phyloP scores from a whole-genome alignment of 2,888 invertebrate genomes.

The Ditula angustiorana region DNA sequence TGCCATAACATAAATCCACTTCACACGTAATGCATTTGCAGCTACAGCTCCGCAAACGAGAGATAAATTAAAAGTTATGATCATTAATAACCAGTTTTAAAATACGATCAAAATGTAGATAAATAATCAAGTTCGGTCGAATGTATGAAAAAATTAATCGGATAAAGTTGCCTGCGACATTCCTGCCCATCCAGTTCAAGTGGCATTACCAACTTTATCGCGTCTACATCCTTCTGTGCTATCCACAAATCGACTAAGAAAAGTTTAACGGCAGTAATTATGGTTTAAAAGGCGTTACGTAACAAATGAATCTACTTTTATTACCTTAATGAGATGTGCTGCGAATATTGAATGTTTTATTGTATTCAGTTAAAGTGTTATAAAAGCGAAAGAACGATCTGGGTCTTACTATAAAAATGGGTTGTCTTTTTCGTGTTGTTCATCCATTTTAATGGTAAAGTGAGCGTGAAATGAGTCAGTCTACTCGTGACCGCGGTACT shows the following conservation, averaged over 20 bases:
- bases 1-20: slow-evolving; percentile 57
- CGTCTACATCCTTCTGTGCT: slow-evolving; percentile 52
- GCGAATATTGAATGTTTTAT: no score
- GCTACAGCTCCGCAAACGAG: slow-evolving; percentile 61
- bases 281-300: slow-evolving; percentile 31
- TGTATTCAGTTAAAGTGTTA: no score
- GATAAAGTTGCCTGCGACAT: slow-evolving; percentile 59
- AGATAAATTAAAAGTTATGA: slow-evolving; percentile 76
- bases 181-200: slow-evolving; percentile 52
- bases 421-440: no score
- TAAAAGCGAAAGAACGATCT: no score
- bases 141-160: slow-evolving; percentile 67
- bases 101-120: slow-evolving; percentile 71
- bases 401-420: no score
- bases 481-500: no score
- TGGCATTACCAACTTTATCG: slow-evolving; percentile 49
- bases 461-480: no score
- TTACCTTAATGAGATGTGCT: slow-evolving; percentile 12
- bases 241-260: slow-evolving; percentile 37
- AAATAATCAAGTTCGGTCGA: slow-evolving; percentile 63
- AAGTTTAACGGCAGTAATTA: slow-evolving; percentile 37
- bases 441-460: no score
- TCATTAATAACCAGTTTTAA: slow-evolving; percentile 78
- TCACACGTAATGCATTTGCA: slow-evolving; percentile 63
- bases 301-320: slow-evolving; percentile 40